Percentiles rank a stretch among this genome's conserved stretches.
phyloP scores from a whole-genome alignment of 2,113 vertebrate species.

The Oncorhynchus keta region DNA sequence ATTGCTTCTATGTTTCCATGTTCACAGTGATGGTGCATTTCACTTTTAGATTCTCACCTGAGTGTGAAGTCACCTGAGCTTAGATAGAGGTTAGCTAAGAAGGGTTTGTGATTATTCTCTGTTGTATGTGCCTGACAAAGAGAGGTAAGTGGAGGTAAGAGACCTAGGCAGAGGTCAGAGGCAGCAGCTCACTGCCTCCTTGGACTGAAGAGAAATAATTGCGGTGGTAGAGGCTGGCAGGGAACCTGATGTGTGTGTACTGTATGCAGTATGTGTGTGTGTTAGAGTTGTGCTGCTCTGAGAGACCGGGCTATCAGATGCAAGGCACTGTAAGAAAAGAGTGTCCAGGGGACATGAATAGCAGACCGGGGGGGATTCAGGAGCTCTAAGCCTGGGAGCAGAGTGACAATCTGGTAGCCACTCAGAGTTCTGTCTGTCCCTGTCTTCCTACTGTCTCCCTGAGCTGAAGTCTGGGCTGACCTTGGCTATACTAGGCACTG shows the following conservation, averaged over 20 bases:
- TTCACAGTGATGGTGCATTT: too few relatives aligned
- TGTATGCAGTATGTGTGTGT: background rate
- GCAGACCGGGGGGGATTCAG: background rate
- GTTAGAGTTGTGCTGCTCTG: background rate
- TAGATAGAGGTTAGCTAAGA: slow-evolving; percentile 14
- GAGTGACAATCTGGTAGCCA: background rate
- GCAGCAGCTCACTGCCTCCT: slow-evolving; percentile 10
- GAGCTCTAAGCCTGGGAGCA: slow-evolving; percentile 10
- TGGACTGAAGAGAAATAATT: background rate
- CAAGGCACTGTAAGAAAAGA: slow-evolving; percentile 28
- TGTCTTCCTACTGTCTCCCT: slow-evolving; percentile 2
- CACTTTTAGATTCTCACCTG: too few relatives aligned
- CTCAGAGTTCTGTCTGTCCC: background rate
- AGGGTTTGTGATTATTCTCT: too few relatives aligned
- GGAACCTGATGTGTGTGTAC: background rate
- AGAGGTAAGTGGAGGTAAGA: slow-evolving; percentile 11
- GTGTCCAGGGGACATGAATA: background rate
- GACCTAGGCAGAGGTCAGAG: background rate
- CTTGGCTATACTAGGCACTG: slow-evolving; percentile 24
- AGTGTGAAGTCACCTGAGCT: too few relatives aligned
- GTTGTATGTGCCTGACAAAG: slow-evolving; percentile 5
- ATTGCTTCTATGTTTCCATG: too few relatives aligned
- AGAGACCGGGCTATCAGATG: slow-evolving; percentile 15
- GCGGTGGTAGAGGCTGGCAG: background rate
- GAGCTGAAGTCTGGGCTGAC: slow-evolving; percentile 20